These are phyloP conservation scores for Hesperophylax magnus DNA, from an alignment of 1,140 invertebrate genomes.

Conservation along the genomic window DNA sequence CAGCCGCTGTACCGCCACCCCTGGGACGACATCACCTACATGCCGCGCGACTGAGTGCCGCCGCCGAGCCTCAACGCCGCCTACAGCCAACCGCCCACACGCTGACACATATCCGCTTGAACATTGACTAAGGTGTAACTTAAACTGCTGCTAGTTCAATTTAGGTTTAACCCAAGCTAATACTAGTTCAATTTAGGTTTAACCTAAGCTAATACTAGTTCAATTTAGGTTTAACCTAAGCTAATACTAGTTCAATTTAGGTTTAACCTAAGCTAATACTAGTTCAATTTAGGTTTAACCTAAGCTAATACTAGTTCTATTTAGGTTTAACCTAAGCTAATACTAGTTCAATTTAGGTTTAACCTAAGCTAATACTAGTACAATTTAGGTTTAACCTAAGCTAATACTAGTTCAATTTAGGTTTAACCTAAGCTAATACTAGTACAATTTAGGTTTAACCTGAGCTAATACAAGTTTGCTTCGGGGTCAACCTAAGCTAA, in stretches of 20 bases:
- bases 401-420: too few species aligned
- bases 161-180: not conserved
- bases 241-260: too few species aligned
- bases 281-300: not conserved
- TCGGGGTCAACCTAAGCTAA: not conserved
- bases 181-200: not conserved
- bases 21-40: constrained; percentile 99
- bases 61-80: not conserved
- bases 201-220: not conserved
- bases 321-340: not conserved
- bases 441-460: too few species aligned
- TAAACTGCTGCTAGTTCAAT: not conserved
- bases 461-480: not conserved
- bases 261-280: not conserved
- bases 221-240: too few species aligned
- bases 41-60: constrained; percentile 71
- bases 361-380: not conserved
- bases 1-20: constrained; percentile 99
- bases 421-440: too few species aligned
- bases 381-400: not conserved
- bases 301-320: not conserved
- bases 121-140: not conserved
- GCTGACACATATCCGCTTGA: not conserved
- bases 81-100: not conserved
- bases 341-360: not conserved